These are phyloP conservation scores for Sus cebifrons DNA, from an alignment of 2,797 vertebrate species.

Conservation along the genomic window DNA sequence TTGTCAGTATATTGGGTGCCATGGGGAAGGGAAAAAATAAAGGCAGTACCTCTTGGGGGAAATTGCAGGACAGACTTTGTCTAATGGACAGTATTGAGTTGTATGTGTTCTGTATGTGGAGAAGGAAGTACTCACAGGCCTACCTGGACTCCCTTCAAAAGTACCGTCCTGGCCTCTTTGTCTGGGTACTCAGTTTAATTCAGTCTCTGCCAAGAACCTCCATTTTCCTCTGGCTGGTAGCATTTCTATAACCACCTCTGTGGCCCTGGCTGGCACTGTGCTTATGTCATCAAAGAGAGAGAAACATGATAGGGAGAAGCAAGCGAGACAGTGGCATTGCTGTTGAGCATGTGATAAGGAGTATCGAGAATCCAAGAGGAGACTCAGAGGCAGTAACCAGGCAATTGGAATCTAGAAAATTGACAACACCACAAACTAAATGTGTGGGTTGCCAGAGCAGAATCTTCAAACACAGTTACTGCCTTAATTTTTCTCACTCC, in stretches of 20 bases:
- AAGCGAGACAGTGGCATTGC: background rate
- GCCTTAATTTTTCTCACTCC: constrained; percentile 57
- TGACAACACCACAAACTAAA: background rate
- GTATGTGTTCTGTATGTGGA: background rate
- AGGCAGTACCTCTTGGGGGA: background rate
- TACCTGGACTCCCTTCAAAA: background rate
- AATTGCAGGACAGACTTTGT: background rate
- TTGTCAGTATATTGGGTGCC: background rate
- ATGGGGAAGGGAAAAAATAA: background rate
- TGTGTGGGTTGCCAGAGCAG: background rate
- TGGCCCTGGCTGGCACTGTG: background rate
- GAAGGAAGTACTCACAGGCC: background rate
- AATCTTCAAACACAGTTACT: background rate
- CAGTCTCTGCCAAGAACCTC: background rate
- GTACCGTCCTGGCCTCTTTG: background rate
- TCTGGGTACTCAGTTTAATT: background rate
- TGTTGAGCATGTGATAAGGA: background rate
- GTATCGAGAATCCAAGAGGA: background rate
- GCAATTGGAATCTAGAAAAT: background rate
- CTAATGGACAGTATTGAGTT: background rate
- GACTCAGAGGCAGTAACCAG: background rate
- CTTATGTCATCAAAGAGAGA: background rate
- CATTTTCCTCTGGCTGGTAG: constrained; percentile 8
- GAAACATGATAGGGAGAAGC: background rate
- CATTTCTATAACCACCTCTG: background rate